A percentile compares a stretch with the other conserved stretches of the same genome.
These are phyloP conservation scores for Tetragonula carbonaria DNA, from an alignment of 2,888 invertebrate species.

Conservation along the genomic window DNA sequence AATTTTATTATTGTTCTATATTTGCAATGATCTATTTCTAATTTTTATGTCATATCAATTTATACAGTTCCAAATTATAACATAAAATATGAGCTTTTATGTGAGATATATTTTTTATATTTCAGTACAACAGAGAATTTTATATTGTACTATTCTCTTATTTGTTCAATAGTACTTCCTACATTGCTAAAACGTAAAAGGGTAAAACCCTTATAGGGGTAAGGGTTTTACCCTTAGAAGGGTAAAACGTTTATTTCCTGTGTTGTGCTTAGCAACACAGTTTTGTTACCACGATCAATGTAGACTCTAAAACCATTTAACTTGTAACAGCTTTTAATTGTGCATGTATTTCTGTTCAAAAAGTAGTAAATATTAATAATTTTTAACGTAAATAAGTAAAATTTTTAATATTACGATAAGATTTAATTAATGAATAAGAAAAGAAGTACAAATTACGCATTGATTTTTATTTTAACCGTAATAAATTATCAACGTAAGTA, in stretches of 20 bases:
- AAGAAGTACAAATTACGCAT: not conserved
- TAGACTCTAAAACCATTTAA: not conserved
- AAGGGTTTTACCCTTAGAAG: no score
- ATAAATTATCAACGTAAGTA: not conserved
- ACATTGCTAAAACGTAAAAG: not conserved
- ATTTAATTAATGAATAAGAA: no score
- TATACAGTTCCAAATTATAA: not conserved
- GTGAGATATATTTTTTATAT: not conserved
- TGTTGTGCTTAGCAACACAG: conserved; percentile 36
- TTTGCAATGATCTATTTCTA: not conserved
- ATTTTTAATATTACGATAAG: no score
- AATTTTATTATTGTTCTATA: not conserved
- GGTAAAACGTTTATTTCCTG: not conserved
- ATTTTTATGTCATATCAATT: not conserved
- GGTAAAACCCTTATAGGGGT: no score
- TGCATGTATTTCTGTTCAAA: not conserved
- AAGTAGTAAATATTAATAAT: not conserved
- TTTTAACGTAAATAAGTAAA: not conserved
- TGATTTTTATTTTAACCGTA: not conserved
- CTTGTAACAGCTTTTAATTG: not conserved
- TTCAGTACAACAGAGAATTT: not conserved
- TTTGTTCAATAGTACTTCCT: not conserved
- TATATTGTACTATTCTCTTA: not conserved
- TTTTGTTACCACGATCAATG: not conserved
- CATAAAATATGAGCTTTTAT: not conserved